phyloP scores from a whole-genome alignment of 2,113 vertebrate genomes.

The Micromys minutus region DNA sequence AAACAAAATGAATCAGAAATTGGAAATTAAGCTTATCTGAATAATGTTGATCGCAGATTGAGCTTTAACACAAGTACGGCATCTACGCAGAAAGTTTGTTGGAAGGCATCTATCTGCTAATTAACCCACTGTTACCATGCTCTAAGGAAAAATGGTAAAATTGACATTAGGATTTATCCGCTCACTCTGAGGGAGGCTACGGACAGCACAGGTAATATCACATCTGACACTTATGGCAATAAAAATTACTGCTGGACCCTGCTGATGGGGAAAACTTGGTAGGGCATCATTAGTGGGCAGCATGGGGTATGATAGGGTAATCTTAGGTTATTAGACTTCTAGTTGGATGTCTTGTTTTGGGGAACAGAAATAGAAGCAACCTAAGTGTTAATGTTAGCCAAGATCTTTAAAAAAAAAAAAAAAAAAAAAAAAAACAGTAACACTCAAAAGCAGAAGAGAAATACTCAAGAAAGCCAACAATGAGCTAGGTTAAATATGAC shows the following conservation, averaged over 20 bases:
- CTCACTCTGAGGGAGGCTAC: not conserved
- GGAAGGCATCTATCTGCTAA: not conserved
- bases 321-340: not conserved
- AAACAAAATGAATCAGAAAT: constrained; percentile 40
- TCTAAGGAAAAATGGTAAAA: not conserved
- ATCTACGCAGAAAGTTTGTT: not conserved
- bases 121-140: not conserved
- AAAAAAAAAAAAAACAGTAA: not conserved
- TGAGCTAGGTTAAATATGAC: not conserved
- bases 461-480: not conserved
- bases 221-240: not conserved
- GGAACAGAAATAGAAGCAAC: constrained; percentile 6
- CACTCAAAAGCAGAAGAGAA: not conserved
- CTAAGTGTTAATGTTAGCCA: not conserved
- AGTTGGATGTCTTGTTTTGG: not conserved
- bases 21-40: not conserved
- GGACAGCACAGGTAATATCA: not conserved
- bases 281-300: not conserved
- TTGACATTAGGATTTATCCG: not conserved
- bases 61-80: not conserved
- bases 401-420: not conserved
- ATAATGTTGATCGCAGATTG: not conserved
- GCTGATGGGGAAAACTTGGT: not conserved
- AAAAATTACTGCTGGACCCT: not conserved
- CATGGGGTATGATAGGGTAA: not conserved